Evolutionary conservation across 2,888 invertebrate species (phyloP).

Genomic region (Chrysina gloriosa): DNA sequence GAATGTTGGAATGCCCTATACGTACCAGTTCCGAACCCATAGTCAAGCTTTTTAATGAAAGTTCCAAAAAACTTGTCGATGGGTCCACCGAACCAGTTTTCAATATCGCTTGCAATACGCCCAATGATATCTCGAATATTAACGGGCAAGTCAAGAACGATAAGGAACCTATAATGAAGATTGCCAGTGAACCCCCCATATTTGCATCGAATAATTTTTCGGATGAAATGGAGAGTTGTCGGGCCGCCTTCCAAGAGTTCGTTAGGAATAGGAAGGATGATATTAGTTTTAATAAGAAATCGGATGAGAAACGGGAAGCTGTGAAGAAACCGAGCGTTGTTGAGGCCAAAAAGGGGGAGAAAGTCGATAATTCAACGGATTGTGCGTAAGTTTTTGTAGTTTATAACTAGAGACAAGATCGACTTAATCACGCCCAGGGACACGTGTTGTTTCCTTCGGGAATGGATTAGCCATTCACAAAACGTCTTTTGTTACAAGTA

Average conservation of each 20-base stretch:
- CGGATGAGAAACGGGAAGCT: conserved; percentile 25
- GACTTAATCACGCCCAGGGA: too few species aligned
- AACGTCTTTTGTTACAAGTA: too few species aligned
- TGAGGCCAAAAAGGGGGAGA: conserved; percentile 7
- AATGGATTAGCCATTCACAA: too few species aligned
- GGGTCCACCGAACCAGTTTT: conserved; percentile 16
- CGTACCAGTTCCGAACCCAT: conserved; percentile 28
- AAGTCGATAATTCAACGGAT: conserved; percentile 10
- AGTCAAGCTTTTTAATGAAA: conserved; percentile 36
- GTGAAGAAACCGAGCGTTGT: conserved; percentile 21
- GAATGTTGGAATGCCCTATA: conserved; percentile 38
- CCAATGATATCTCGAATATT: conserved; percentile 26
- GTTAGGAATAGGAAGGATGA: conserved; percentile 44
- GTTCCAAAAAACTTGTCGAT: conserved; percentile 4
- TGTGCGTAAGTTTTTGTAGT: conserved; percentile 1
- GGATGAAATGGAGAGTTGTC: conserved; percentile 44
- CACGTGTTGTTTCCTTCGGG: too few species aligned
- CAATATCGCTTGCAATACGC: conserved; percentile 14
- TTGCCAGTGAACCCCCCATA: conserved; percentile 51
- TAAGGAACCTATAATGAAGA: conserved; percentile 50
- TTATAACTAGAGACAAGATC: too few species aligned
- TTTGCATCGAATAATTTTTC: conserved; percentile 41
- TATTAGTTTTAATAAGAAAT: not conserved
- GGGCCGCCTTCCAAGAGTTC: conserved; percentile 44
- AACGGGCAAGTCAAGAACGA: conserved; percentile 38